Percentiles rank a stretch among this genome's conserved stretches.
Evolutionary conservation across 2,113 vertebrate species (phyloP).

Genomic region (Nestor notabilis): DNA sequence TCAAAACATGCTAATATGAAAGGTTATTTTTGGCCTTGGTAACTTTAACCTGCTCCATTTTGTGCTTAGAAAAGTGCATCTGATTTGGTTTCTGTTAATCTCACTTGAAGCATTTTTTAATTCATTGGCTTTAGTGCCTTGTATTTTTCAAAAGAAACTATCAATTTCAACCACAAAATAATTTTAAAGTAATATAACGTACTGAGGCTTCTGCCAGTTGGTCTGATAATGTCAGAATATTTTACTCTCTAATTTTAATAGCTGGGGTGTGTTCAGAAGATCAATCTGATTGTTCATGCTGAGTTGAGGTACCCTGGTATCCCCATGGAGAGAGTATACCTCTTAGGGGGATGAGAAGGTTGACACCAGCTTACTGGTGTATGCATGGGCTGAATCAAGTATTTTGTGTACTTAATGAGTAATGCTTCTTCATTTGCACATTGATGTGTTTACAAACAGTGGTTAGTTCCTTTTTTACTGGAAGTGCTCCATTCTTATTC

Average conservation of each 20-base stretch:
- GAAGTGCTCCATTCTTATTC: background rate
- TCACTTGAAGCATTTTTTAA: background rate
- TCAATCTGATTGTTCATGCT: background rate
- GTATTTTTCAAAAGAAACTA: background rate
- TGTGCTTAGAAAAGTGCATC: background rate
- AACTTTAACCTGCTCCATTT: background rate
- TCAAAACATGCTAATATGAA: background rate
- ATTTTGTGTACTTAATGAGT: background rate
- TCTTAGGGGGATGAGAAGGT: background rate
- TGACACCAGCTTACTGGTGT: background rate
- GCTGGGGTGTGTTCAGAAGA: constrained; percentile 14
- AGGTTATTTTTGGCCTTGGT: background rate
- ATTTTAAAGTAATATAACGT: background rate
- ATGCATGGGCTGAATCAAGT: background rate
- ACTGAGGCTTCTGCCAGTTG: background rate
- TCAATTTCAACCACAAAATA: background rate
- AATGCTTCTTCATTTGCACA: constrained; percentile 19
- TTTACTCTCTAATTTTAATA: background rate
- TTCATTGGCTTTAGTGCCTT: background rate
- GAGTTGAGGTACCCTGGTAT: background rate
- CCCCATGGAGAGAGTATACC: background rate
- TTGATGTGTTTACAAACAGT: background rate
- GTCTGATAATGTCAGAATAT: background rate
- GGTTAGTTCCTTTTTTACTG: background rate
- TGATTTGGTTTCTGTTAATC: background rate